Conservation (phyloP, 1,140 invertebrate species). For the Trichonephila clavata region DNA sequence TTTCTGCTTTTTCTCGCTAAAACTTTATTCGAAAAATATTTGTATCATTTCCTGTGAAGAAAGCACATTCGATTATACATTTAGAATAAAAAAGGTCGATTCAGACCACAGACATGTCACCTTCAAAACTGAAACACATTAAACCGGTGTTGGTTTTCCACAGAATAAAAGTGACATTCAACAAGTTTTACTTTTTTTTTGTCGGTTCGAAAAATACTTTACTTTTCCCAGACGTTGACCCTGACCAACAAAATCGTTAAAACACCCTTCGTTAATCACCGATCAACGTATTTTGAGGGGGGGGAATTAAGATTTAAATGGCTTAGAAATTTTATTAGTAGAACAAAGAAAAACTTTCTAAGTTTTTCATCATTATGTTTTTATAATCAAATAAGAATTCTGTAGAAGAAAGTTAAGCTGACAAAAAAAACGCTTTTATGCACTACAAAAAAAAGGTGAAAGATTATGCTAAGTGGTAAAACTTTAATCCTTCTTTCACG, state of each 20-base stretch:
- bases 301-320: neutral
- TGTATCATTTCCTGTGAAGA: no score
- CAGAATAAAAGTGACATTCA: neutral
- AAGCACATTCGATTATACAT: no score
- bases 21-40: no score
- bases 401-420: no score
- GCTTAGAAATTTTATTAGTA: no score
- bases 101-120: neutral
- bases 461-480: no score
- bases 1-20: no score
- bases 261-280: neutral
- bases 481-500: no score
- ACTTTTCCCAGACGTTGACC: neutral
- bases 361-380: neutral
- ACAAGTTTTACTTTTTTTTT: neutral
- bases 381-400: no score
- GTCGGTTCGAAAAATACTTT: slow-evolving; percentile 4
- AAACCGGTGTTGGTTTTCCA: neutral
- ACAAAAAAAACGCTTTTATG: no score
- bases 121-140: neutral
- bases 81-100: neutral
- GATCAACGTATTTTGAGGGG: neutral
- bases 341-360: neutral
- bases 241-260: neutral
- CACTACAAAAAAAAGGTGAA: no score